Base-by-base conservation (phyloP, 1,140 invertebrate genomes). In the Drosophila virilis region DNA sequence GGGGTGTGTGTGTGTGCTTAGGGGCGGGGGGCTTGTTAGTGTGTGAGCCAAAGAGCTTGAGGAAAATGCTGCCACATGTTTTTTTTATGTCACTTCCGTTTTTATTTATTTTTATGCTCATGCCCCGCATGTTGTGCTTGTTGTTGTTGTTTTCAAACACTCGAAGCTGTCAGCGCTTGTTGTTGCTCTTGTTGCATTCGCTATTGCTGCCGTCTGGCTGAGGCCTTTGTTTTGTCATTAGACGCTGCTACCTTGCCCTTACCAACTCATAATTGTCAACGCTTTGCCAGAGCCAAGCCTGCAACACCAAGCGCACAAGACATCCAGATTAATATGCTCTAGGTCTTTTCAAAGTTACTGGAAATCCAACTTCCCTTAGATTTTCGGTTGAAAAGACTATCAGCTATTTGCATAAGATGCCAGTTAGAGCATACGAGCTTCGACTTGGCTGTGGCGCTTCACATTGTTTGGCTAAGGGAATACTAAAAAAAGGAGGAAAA, bases 51-150 rank as follows among this genome's bases (percentile, higher is more conserved):
- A 57, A 38, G 15, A 46, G 40, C 37, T 59, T 52, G 62, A 51
- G 43, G 42, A 82, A 88, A 88, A 82, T 82, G 79, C 83, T 88
- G 83, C 66, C 83, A 86, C 83, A 86, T 86, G 83, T 88, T 79
- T 82, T 83, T 81, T 82, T 88, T 88, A 88, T 88, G 76, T 81
- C 79, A 83, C 84, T 86, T 86, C 79, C 83, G 83, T 43, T 88
- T 83, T 79, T 79, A 75, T 86, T 81, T 86, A 81, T 86, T 81
- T 86, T 79, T 77, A 77, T 86, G 45, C 79, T 65, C 52, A 46
- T 55, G 37, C 33, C 8, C 61, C 43, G 46, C 32, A 8, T 52
- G n/a, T 37, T 35, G 50, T 52, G 35, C 33, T 17, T 54, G 6
- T 37, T 43, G 48, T 32, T 32, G 59, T 22, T 38, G 10, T 28